Percentiles rank a stretch among this genome's conserved stretches.
These are phyloP conservation scores for Pristionchus japonicus DNA, from an alignment of 2,888 invertebrate species.

Conservation along the genomic window DNA sequence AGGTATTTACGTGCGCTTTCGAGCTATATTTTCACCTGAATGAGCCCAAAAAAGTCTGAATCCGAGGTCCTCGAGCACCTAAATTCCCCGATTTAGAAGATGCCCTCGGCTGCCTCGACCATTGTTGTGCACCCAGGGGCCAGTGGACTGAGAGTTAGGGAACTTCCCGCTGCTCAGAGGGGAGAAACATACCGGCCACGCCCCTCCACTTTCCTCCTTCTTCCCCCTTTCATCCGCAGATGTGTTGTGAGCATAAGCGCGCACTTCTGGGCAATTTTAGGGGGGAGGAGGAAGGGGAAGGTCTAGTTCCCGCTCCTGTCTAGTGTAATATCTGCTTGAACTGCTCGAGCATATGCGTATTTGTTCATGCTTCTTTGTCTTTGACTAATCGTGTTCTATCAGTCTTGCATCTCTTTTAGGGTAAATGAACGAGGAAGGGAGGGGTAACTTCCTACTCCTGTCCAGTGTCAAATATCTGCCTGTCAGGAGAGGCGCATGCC, in stretches of 20 bases:
- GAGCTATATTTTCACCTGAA: not conserved
- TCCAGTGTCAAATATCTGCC: too few species aligned
- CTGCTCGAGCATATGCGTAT: too few species aligned
- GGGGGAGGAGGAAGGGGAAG: not conserved
- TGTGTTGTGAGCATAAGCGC: not conserved
- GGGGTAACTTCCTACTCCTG: too few species aligned
- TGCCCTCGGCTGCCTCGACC: too few species aligned
- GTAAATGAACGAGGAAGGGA: too few species aligned
- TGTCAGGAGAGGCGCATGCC: too few species aligned
- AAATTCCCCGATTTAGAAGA: not conserved
- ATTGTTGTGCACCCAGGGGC: not conserved
- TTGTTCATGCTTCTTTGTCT: too few species aligned
- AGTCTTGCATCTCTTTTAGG: too few species aligned
- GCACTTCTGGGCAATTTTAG: not conserved
- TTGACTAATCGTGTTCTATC: too few species aligned
- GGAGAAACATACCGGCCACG: not conserved
- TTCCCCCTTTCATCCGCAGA: not conserved
- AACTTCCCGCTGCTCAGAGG: not conserved
- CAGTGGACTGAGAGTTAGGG: not conserved
- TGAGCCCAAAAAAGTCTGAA: not conserved
- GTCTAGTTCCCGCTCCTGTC: not conserved
- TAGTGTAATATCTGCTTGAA: not conserved
- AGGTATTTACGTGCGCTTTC: not conserved
- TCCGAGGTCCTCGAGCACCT: not conserved
- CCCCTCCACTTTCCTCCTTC: not conserved